These are phyloP conservation scores for Antechinus flavipes DNA, from an alignment of 2,113 vertebrate genomes.

Conservation along the genomic window DNA sequence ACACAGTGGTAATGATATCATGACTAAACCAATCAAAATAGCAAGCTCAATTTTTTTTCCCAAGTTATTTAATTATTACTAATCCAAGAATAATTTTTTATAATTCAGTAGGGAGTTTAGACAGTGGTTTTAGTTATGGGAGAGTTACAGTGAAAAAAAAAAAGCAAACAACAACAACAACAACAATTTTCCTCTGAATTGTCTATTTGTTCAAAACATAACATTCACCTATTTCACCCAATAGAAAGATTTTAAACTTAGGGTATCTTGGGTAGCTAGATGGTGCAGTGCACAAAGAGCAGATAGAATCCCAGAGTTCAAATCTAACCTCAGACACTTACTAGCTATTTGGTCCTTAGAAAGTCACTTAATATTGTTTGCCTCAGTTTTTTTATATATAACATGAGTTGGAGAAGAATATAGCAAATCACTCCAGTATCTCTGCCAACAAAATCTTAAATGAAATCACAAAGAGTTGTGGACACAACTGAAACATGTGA, in stretches of 20 bases:
- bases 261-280: background rate
- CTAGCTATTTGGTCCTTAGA: no score
- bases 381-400: no score
- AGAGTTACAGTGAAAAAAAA: accelerated
- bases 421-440: no score
- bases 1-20: background rate
- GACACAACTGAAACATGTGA: no score
- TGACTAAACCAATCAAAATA: background rate
- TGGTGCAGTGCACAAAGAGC: no score
- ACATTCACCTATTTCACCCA: background rate
- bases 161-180: no score
- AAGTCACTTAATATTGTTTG: no score
- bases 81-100: background rate
- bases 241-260: background rate
- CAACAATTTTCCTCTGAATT: background rate
- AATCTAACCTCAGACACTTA: no score
- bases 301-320: no score
- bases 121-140: background rate
- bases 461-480: no score
- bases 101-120: background rate
- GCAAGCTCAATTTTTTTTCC: background rate
- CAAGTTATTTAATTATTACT: background rate
- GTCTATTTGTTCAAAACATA: background rate
- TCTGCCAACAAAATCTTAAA: no score
- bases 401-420: no score